Evolutionary conservation across 30 jellyfish, hydroid and myxozoan species (phyloP), one percentile per base, ranked within the genome.

Genomic region (Turritopsis rubra): DNA sequence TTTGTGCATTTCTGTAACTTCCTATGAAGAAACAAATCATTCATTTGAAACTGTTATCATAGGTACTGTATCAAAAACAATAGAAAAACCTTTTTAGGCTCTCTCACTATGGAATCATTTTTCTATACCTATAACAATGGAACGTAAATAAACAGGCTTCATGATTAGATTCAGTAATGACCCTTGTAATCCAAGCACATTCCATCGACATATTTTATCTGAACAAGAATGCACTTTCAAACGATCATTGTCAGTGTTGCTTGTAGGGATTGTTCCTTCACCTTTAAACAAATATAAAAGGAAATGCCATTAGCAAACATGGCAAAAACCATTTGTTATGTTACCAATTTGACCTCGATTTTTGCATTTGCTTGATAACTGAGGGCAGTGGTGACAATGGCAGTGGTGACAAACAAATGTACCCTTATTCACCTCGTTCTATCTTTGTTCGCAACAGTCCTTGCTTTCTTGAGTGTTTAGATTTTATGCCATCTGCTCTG

Each of bases 101-200:
- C n/a, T n/a, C n/a, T n/a, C n/a, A 41, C 5, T 41, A 41, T 41
- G 5, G 13, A 3, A 41, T 41, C 13, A 13, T 13, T 41, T 3
- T n/a, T 22, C 30, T 8, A n/a, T 68, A n/a, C 97, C 97, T 28
- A 91, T 86, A 9, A 95, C 87, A 29, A 91, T 19, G 65, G 96
- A 81, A 1, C 84, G 95, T 78, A 91, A 21, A 75, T 91, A 91
- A 23, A 91, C 79, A 73, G 97, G 97, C 28, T 87, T 94, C 26
- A 87, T 91, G 41, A 91, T 8, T 66, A 87, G 96, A 52, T 96
- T 91, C 23, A 91, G 91, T 71, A 91, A 77, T 21, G 97, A 96
- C 28, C 97, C 97, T 84, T 91, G 97, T 80, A 91, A 21, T 25
- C 97, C 97, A 16, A 91, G 82, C 73, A 91, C 87, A 87, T 91